Conservation (phyloP, 2,888 invertebrate species). For the Thera britannica region DNA sequence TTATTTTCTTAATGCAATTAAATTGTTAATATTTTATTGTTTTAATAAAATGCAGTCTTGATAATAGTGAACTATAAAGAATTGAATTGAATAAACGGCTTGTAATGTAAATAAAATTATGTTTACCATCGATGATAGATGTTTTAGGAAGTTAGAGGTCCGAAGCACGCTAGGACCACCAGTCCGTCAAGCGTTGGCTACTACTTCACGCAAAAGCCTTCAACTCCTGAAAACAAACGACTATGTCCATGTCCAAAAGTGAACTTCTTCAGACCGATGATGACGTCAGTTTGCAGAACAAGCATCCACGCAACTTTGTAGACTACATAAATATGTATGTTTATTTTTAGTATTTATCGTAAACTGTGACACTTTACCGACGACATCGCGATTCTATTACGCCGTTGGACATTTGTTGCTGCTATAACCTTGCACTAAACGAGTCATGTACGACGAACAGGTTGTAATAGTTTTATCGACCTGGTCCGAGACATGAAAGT, state of each 20-base stretch:
- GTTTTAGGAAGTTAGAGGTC: no score
- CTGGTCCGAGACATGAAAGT: slow-evolving; percentile 40
- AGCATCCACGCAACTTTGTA: background rate
- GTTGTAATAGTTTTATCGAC: slow-evolving; percentile 52
- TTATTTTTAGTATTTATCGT: slow-evolving; percentile 61
- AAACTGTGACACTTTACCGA: slow-evolving; percentile 78
- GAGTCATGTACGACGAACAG: slow-evolving; percentile 54
- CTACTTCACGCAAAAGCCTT: no score
- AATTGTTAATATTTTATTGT: no score
- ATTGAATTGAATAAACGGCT: no score
- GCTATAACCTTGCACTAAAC: slow-evolving; percentile 62
- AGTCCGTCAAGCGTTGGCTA: no score
- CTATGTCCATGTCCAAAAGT: no score
- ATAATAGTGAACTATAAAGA: no score
- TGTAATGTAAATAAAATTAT: no score
- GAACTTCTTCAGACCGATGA: background rate
- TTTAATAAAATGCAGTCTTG: no score
- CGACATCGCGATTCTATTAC: slow-evolving; percentile 70
- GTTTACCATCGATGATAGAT: no score
- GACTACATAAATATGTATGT: background rate
- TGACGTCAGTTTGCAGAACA: background rate
- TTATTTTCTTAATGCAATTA: background rate
- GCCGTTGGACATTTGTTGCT: slow-evolving; percentile 64
- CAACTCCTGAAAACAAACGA: no score
- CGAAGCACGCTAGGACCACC: no score